Percentiles rank a stretch among this genome's conserved stretches.
Evolutionary conservation across 2,113 vertebrate species (phyloP).

Genomic region (Puffinus mauretanicus): DNA sequence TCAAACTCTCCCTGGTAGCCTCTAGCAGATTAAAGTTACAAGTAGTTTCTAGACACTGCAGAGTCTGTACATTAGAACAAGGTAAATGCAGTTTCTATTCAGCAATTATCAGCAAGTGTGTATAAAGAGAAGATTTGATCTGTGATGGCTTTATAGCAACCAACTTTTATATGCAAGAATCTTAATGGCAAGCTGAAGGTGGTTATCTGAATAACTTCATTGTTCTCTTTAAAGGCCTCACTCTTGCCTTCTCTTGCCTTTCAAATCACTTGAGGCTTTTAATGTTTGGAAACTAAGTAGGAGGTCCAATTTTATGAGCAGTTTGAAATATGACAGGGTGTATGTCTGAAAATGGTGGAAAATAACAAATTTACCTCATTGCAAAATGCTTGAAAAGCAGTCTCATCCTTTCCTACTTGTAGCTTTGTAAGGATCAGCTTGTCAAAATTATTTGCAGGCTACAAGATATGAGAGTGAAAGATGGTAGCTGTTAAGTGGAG

Average conservation of each 20-base stretch:
- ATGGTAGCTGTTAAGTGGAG: background rate
- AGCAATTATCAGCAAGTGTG: background rate
- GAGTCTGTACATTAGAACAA: background rate
- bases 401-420: background rate
- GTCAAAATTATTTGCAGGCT: conserved; percentile 15
- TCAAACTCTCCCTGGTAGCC: background rate
- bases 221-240: background rate
- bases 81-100: background rate
- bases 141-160: background rate
- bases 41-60: background rate
- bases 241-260: background rate
- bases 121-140: background rate
- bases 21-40: background rate
- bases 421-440: conserved; percentile 6
- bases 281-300: conserved; percentile 7
- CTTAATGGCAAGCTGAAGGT: background rate
- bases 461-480: background rate
- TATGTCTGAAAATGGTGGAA: background rate
- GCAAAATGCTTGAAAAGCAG: background rate
- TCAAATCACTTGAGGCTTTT: conserved; percentile 18
- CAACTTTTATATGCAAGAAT: background rate
- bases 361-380: background rate
- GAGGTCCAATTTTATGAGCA: background rate
- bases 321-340: background rate
- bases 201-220: background rate